Base-by-base conservation (phyloP, 2,888 invertebrate species). In the Clunio marinus region DNA sequence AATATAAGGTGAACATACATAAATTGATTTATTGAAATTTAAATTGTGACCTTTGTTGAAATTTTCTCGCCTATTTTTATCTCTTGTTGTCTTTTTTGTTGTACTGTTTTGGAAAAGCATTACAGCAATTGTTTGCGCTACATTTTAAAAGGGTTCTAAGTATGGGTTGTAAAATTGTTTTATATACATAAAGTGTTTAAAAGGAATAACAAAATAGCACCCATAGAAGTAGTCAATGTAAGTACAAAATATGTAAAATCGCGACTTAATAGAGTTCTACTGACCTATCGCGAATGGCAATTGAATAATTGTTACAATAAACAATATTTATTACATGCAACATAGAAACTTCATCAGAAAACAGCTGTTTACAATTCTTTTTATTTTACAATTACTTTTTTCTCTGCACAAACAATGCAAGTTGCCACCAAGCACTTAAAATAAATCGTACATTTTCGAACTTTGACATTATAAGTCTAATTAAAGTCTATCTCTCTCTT, bases 381-480 rank as follows among this genome's bases (percentile, higher is more conserved):
- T 3, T 45, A n/a, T 32, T 57, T 57, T 25, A 25, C 57, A 22
- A 51, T 17, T n/a, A n/a, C n/a, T 32, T 32, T 32, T 57, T 57
- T n/a, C 35, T 24, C n/a, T 7, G 25, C 45, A 45, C n/a, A 28
- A 28, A 32, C 59, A 35, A 57, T 8, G 55, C 45, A 15, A 15
- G n/a, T 45, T 45, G 3, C 22, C 8, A 8, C 15, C 13, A 20
- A 57, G 35, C 2, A 13, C 57, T 57, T 27, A 8, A 20, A 59
- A 20, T 35, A 59, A 32, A 32, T 28, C 32, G 35, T 35, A 25
- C 20, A 59, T 4, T 4, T 59, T 15, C 59, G 59, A 59, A 59
- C 59, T 59, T 59, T 59, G 59, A 59, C 59, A 35, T 59, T 59
- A 35, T 59, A 59, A 59, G 59, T 32, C 59, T 59, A 59, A 59